These are phyloP conservation scores for Megalops cyprinoides DNA, from an alignment of 2,797 vertebrate genomes.

Conservation along the genomic window DNA sequence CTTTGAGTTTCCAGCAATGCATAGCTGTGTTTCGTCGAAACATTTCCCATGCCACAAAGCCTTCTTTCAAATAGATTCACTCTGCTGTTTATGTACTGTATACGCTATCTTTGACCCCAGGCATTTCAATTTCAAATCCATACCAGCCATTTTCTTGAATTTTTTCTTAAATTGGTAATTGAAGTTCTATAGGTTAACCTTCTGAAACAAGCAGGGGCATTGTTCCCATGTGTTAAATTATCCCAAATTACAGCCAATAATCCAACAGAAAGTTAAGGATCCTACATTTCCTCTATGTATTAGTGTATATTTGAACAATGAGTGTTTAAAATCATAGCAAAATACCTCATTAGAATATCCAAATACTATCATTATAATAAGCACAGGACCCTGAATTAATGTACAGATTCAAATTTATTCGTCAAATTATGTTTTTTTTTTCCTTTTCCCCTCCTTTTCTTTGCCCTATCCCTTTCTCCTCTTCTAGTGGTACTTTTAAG, in stretches of 20 bases:
- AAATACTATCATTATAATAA: constrained; percentile 79
- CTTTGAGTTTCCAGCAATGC: background rate
- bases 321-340: constrained; percentile 74
- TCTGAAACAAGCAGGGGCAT: background rate
- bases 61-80: background rate
- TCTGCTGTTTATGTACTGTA: background rate
- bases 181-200: background rate
- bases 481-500: constrained; percentile 95
- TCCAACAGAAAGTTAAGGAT: constrained; percentile 64
- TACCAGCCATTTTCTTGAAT: background rate
- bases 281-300: constrained; percentile 61
- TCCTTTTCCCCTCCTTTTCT: constrained; percentile 30
- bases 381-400: constrained; percentile 77
- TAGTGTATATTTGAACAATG: constrained; percentile 65
- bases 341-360: constrained; percentile 80
- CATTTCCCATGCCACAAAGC: background rate
- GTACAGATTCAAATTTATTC: constrained; percentile 78
- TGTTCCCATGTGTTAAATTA: constrained; percentile 3
- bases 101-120: background rate
- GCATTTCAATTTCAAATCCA: constrained; percentile 2
- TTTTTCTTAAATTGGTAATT: background rate
- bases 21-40: background rate
- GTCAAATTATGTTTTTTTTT: constrained; percentile 69
- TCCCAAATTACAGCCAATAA: constrained; percentile 46
- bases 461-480: constrained; percentile 72